Conservation (phyloP, 2,888 invertebrate species). For the Scaptodrosophila latifasciaeformis region DNA sequence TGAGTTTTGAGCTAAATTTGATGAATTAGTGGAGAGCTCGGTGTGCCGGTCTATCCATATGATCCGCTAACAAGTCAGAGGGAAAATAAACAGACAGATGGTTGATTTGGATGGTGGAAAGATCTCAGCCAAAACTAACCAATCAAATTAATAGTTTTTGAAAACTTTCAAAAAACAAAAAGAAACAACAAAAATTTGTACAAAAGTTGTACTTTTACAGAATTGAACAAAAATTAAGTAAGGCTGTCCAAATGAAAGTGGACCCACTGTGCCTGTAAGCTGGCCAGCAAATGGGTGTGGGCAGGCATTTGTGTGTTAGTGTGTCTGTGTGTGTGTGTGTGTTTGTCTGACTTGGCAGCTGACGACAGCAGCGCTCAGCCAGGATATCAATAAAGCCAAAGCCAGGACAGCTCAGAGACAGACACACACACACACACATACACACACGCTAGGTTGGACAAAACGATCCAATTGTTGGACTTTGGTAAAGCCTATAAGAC, state of each 20-base stretch:
- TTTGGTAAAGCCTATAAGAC: conserved; percentile 45
- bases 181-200: no score
- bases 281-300: conserved; percentile 16
- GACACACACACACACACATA: conserved; percentile 13
- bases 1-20: conserved; percentile 65
- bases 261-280: conserved; percentile 6
- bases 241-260: no score
- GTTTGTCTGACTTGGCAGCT: conserved; percentile 51
- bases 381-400: conserved; percentile 58
- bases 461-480: no score
- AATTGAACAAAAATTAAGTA: no score
- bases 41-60: conserved; percentile 4
- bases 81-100: conserved; percentile 22
- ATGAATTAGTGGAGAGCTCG: conserved; percentile 52
- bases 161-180: no score
- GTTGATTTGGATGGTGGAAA: neutral
- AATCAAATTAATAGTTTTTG: no score
- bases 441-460: conserved; percentile 3
- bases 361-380: conserved; percentile 45
- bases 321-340: conserved; percentile 20
- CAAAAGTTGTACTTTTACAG: no score
- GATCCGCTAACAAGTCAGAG: conserved; percentile 3
- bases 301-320: no score
- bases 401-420: conserved; percentile 26
- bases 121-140: no score